Evolutionary conservation across 2,888 invertebrate species (phyloP), one percentile per base, ranked within the genome.

Genomic region (Eupelmus urozonus): DNA sequence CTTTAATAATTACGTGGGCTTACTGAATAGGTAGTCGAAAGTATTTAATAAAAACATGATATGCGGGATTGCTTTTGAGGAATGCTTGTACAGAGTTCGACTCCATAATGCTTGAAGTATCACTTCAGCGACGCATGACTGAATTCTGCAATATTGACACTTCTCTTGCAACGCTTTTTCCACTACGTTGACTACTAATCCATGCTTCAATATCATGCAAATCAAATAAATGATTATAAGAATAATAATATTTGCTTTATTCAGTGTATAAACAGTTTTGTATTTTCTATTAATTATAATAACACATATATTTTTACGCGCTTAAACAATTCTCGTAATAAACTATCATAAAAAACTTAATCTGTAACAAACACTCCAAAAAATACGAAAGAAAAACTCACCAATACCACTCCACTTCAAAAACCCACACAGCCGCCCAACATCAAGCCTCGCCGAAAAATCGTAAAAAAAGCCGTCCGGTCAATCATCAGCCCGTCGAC

Each of bases 41-140:
- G n/a, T n/a, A 34, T 34, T 34, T 25, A 13, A 20, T 11, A n/a
- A 2, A 9, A 9, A 25, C 13, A 60, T 7, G n/a, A 63, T 51
- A 74, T 74, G 67, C 67, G 60, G 60, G 66, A 53, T 27, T 40
- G 16, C 20, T n/a, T n/a, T n/a, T n/a, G n/a, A n/a, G 45, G 59
- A 67, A 59, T 45, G 16, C 25, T 7, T 20, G 20, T 16, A 20
- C 34, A 42, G 1, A 11, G 18, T 25, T 20, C 34, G 20, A 45
- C 29, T 34, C 18, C 34, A 11, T 53, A 40, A 27, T 42, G 29
- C n/a, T 18, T 75, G 3, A 82, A 87, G 86, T 85, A 86, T 87
- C 87, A 86, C 88, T 88, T 83, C 81, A 84, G 74, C 75, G 74
- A 82, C 87, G 84, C 88, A 87, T 87, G 88, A 84, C 81, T 84